A percentile compares a stretch with the other conserved stretches of the same genome.
Evolutionary conservation across 1,140 invertebrate species (phyloP).

Genomic region (Epicauta chinensis): DNA sequence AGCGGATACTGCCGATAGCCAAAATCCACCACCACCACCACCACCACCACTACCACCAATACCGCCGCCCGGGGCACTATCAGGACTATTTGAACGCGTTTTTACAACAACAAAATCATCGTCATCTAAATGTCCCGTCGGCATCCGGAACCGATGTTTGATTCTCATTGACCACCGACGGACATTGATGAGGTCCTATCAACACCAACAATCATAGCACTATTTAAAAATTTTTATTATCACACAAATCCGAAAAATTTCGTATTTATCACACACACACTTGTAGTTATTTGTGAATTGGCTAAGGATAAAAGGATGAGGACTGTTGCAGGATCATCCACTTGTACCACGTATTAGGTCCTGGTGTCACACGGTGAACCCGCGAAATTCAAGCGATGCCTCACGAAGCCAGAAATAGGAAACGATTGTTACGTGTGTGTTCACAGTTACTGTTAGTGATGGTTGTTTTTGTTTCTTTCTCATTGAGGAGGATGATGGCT

Average conservation of each 20-base stretch:
- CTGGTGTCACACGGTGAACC: constrained; percentile 4
- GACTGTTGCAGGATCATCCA: not conserved
- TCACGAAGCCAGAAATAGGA: constrained; percentile 37
- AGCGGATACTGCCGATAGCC: constrained; percentile 38
- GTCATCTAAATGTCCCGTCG: constrained; percentile 42
- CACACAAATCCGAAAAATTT: not conserved
- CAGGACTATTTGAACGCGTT: constrained; percentile 42
- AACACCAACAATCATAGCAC: constrained; percentile 2
- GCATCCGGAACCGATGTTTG: constrained; percentile 38
- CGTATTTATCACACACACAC: too few species aligned
- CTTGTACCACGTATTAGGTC: constrained; percentile 1
- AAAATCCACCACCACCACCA: constrained; percentile 40
- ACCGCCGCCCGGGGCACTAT: constrained; percentile 31
- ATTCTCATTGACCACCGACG: constrained; percentile 34
- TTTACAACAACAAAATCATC: constrained; percentile 43
- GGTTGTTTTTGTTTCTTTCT: constrained; percentile 45
- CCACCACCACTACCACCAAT: too few species aligned
- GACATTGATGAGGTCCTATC: constrained; percentile 3
- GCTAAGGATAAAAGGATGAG: too few species aligned
- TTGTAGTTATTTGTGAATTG: too few species aligned
- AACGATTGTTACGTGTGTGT: constrained; percentile 42
- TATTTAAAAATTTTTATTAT: not conserved
- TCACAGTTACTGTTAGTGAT: constrained; percentile 41
- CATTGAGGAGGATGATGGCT: constrained; percentile 40
- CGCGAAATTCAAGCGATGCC: constrained; percentile 29